Percentiles rank a stretch among this genome's conserved stretches.
These are phyloP conservation scores for Ectobius pallidus DNA, from an alignment of 2,888 invertebrate species.

Conservation along the genomic window DNA sequence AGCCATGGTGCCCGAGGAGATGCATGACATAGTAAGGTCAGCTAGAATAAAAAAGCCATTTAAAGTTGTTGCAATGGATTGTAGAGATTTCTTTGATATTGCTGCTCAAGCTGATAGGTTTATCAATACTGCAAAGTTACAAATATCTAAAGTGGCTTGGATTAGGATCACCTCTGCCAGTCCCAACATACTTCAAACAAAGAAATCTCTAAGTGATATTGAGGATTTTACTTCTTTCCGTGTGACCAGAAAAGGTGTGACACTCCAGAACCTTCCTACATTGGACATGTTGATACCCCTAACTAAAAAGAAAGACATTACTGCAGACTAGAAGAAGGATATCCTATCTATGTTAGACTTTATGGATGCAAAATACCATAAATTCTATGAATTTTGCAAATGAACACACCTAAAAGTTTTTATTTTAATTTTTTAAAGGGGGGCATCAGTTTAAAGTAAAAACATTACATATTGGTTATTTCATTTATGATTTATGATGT, in stretches of 20 bases:
- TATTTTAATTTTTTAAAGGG: not conserved
- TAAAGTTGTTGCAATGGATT: constrained; percentile 6
- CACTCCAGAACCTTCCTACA: not conserved
- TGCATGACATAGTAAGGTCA: not conserved
- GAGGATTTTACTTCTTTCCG: not conserved
- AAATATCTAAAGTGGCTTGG: too few relatives aligned
- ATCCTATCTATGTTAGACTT: too few relatives aligned
- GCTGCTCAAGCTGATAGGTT: constrained; percentile 2
- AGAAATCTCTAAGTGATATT: not conserved
- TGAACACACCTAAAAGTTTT: not conserved
- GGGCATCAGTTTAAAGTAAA: not conserved
- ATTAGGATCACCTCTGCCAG: too few relatives aligned
- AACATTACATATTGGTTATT: too few relatives aligned
- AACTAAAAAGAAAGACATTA: too few relatives aligned
- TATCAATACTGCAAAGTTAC: not conserved
- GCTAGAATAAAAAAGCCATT: not conserved
- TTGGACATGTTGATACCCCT: not conserved
- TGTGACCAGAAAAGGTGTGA: too few relatives aligned
- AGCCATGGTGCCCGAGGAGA: constrained; percentile 10
- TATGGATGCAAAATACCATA: too few relatives aligned
- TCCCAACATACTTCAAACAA: too few relatives aligned
- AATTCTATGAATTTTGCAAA: too few relatives aligned
- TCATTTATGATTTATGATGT: too few relatives aligned
- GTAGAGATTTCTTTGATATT: constrained; percentile 6
- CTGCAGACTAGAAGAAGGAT: too few relatives aligned